Percentiles rank a stretch among this genome's conserved stretches.
Conservation (phyloP, 2,113 vertebrate species). For the Micromys minutus region DNA sequence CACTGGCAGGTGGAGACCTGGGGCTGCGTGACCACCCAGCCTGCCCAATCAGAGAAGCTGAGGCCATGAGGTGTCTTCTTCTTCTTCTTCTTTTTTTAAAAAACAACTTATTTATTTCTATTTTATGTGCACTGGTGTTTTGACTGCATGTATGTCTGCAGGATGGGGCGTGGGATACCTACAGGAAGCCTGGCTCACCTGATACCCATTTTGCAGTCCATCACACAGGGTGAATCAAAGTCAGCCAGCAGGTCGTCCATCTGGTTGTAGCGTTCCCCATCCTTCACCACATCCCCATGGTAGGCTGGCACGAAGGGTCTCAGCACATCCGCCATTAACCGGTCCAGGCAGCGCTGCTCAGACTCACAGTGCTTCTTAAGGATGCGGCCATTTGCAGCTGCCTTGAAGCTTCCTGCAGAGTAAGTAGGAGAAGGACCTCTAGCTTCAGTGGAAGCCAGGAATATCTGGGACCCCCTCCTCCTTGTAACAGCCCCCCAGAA, state of each 20-base stretch:
- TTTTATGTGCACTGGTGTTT: no score
- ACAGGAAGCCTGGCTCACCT: conserved; percentile 84
- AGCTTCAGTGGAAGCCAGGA: accelerated
- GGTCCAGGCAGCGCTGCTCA: conserved; percentile 96
- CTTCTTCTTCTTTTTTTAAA: no score
- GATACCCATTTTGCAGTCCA: conserved; percentile 99
- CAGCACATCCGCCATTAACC: conserved; percentile 94
- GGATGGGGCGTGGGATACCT: accelerated
- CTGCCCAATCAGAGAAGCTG: neutral
- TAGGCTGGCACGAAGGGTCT: conserved; percentile 95
- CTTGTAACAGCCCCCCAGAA: accelerated
- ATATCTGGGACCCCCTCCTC: accelerated
- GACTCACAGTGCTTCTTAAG: conserved; percentile 99
- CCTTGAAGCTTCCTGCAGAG: conserved; percentile 95
- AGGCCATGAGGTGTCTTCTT: neutral
- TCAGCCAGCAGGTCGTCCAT: conserved; percentile 99
- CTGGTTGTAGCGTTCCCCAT: conserved; percentile 98
- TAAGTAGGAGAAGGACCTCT: neutral
- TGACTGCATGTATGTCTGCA: no score
- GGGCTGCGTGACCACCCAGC: neutral
- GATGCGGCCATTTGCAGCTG: conserved; percentile 95
- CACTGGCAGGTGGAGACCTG: neutral
- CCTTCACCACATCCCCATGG: conserved; percentile 96
- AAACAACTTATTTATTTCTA: no score
- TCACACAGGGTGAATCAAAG: conserved; percentile 96